Conservation (phyloP, 2,888 invertebrate species). For the Bombylius discolor region DNA sequence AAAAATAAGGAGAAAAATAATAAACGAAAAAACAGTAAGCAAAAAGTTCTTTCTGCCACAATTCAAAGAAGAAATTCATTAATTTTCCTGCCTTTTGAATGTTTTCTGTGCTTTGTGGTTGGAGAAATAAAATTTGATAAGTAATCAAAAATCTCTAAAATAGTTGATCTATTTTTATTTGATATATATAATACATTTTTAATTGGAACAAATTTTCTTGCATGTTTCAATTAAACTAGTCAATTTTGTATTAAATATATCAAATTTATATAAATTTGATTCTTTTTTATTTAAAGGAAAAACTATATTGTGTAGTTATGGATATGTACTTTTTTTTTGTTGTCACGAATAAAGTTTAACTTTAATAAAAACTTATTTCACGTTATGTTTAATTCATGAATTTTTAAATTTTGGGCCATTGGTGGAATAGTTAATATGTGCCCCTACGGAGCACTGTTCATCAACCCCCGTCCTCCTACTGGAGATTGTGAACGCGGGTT, state of each 20-base stretch:
- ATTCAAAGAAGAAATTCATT: not conserved
- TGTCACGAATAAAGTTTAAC: not conserved
- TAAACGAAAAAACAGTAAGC: not conserved
- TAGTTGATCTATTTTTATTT: not conserved
- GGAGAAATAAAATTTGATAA: not conserved
- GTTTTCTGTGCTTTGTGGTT: not conserved
- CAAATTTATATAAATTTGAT: too few species aligned
- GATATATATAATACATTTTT: not conserved
- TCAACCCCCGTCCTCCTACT: too few species aligned
- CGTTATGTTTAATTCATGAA: too few species aligned
- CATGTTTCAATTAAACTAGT: constrained; percentile 6
- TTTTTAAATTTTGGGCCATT: too few species aligned
- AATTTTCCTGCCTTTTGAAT: not conserved
- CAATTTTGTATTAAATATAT: not conserved
- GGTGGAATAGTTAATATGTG: too few species aligned
- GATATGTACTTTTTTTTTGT: not conserved
- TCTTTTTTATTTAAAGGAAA: not conserved
- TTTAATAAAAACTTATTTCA: too few species aligned
- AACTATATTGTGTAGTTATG: not conserved
- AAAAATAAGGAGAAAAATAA: not conserved
- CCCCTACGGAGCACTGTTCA: too few species aligned
- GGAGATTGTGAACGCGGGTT: too few species aligned
- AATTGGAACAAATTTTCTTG: constrained; percentile 1
- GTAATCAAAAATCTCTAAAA: not conserved
- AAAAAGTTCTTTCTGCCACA: not conserved